These are phyloP conservation scores for Heliconius hewitsoni DNA, from an alignment of 1,140 invertebrate species.

Conservation along the genomic window DNA sequence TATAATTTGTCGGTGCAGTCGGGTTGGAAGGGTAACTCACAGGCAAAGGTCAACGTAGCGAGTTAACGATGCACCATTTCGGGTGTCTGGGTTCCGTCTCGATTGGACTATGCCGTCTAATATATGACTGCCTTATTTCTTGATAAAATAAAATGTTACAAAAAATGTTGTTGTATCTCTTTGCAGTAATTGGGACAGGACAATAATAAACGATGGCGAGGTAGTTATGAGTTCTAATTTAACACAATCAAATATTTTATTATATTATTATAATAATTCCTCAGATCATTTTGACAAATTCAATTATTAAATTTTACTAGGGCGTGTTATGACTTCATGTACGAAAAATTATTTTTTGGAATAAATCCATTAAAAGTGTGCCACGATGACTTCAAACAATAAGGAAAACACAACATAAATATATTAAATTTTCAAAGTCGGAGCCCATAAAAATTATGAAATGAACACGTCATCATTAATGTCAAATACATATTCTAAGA, in stretches of 20 bases:
- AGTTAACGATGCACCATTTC: slow-evolving; percentile 10
- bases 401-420: not conserved
- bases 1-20: not conserved
- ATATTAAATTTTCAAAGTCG: not conserved
- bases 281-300: too few relatives aligned
- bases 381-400: not conserved
- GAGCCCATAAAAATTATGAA: not conserved
- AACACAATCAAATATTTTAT: too few relatives aligned
- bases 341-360: not conserved
- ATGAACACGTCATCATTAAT: not conserved
- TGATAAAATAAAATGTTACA: not conserved
- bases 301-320: too few relatives aligned
- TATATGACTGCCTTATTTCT: not conserved
- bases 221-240: too few relatives aligned
- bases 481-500: not conserved
- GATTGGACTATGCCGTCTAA: not conserved
- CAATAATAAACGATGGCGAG: too few relatives aligned
- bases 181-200: not conserved
- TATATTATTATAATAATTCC: too few relatives aligned
- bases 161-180: too few relatives aligned
- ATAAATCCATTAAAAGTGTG: not conserved
- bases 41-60: not conserved
- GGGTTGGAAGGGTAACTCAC: not conserved
- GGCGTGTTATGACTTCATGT: too few relatives aligned
- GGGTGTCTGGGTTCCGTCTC: slow-evolving; percentile 1